These are phyloP conservation scores for Macrosoma leucophasiata DNA, from an alignment of 2,888 invertebrate species.

Conservation along the genomic window DNA sequence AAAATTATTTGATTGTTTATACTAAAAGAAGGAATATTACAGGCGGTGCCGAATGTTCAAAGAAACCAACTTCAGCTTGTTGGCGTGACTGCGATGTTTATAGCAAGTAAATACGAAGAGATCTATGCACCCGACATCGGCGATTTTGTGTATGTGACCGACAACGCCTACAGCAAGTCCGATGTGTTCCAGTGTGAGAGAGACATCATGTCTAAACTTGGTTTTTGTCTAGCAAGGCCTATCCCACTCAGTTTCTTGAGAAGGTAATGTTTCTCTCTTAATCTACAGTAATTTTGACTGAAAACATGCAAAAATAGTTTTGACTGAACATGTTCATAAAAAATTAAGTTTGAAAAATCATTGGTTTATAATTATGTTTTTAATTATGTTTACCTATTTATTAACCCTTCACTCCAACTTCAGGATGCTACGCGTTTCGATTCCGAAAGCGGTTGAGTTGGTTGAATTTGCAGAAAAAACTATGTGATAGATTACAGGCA, in stretches of 20 bases:
- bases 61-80: conserved; percentile 88
- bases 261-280: conserved; percentile 69
- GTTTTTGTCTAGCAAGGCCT: conserved; percentile 90
- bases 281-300: neutral
- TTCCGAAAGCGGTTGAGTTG: no score
- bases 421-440: no score
- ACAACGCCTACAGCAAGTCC: conserved; percentile 85
- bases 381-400: no score
- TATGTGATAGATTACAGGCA: no score
- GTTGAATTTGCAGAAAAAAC: no score
- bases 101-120: conserved; percentile 97
- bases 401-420: no score
- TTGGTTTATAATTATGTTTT: no score
- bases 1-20: no score
- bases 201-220: conserved; percentile 83
- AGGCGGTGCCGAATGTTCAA: conserved; percentile 78
- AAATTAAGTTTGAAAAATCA: no score
- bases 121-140: conserved; percentile 89
- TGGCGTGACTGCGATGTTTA: conserved; percentile 91
- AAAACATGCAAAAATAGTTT: no score
- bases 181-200: conserved; percentile 91
- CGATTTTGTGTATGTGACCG: conserved; percentile 95
- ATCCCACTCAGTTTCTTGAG: conserved; percentile 92
- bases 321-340: no score
- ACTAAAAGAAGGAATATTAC: no score